These are phyloP conservation scores for Perithous albicinctus DNA, from an alignment of 2,888 invertebrate species.

Conservation along the genomic window DNA sequence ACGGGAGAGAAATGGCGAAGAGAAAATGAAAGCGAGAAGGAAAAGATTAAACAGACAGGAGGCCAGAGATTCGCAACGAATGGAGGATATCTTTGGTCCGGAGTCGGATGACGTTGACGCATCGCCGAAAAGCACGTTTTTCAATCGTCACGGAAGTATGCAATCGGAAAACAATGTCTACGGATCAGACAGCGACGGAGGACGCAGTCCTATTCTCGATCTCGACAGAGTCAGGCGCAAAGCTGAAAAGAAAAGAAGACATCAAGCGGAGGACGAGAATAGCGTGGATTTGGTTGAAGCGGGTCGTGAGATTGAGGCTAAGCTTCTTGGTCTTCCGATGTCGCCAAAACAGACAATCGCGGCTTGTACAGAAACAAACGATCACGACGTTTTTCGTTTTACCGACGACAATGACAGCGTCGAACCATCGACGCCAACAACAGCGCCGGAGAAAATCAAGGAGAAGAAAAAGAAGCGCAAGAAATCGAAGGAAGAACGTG, in stretches of 20 bases:
- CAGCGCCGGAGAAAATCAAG: constrained; percentile 86
- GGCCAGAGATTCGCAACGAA: constrained; percentile 86
- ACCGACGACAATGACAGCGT: constrained; percentile 87
- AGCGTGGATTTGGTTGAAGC: constrained; percentile 93
- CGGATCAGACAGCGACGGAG: constrained; percentile 86
- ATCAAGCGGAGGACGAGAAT: constrained; percentile 89
- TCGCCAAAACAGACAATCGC: constrained; percentile 86
- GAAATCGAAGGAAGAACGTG: constrained; percentile 92
- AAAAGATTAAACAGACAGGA: constrained; percentile 87
- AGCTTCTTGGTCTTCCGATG: constrained; percentile 89
- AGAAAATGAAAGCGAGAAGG: constrained; percentile 82
- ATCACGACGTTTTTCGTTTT: constrained; percentile 87
- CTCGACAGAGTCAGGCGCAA: constrained; percentile 79
- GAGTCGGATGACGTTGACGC: constrained; percentile 91
- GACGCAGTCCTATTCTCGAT: constrained; percentile 84
- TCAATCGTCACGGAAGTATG: constrained; percentile 77
- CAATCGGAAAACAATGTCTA: constrained; percentile 82
- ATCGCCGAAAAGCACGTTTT: constrained; percentile 79
- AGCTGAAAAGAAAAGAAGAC: constrained; percentile 81
- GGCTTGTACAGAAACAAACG: constrained; percentile 85
- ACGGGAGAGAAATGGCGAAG: constrained; percentile 81
- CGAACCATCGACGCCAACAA: constrained; percentile 84
- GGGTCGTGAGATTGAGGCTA: constrained; percentile 93
- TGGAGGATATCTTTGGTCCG: constrained; percentile 95
- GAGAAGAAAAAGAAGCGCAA: constrained; percentile 95